Evolutionary conservation across 1,140 invertebrate species (phyloP).

Genomic region (Cotesia glomerata): DNA sequence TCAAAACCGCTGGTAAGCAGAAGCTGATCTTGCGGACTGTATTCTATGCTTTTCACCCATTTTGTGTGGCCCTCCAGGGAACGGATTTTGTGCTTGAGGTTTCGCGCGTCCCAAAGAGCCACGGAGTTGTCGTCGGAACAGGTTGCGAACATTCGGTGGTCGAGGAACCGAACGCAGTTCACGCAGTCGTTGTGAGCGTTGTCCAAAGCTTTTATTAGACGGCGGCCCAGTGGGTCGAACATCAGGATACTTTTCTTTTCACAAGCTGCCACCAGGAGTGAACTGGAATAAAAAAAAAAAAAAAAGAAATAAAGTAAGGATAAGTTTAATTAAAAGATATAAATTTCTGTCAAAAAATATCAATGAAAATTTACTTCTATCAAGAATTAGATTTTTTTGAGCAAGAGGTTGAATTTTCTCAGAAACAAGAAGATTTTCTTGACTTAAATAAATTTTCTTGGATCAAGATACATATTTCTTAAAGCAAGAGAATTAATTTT

Average conservation of each 20-base stretch:
- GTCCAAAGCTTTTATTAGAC: constrained; percentile 75
- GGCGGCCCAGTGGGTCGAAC: constrained; percentile 85
- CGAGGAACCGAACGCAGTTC: constrained; percentile 93
- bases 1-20: constrained; percentile 92
- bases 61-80: constrained; percentile 87
- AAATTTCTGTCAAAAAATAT: no score
- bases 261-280: constrained; percentile 85
- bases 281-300: constrained; percentile 64
- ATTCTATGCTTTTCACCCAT: constrained; percentile 97
- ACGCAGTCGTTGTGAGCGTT: constrained; percentile 90
- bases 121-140: constrained; percentile 94
- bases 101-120: constrained; percentile 89
- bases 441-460: no score
- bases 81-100: constrained; percentile 77
- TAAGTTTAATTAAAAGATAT: background rate
- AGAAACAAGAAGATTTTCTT: no score
- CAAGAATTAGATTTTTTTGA: no score
- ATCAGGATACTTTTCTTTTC: constrained; percentile 87
- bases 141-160: constrained; percentile 87
- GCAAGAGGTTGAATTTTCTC: no score
- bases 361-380: no score
- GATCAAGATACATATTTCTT: no score
- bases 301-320: background rate
- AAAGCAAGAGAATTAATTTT: no score
- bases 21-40: constrained; percentile 82